Evolutionary conservation across 2,113 vertebrate species (phyloP).

Genomic region (Spilogale gracilis): DNA sequence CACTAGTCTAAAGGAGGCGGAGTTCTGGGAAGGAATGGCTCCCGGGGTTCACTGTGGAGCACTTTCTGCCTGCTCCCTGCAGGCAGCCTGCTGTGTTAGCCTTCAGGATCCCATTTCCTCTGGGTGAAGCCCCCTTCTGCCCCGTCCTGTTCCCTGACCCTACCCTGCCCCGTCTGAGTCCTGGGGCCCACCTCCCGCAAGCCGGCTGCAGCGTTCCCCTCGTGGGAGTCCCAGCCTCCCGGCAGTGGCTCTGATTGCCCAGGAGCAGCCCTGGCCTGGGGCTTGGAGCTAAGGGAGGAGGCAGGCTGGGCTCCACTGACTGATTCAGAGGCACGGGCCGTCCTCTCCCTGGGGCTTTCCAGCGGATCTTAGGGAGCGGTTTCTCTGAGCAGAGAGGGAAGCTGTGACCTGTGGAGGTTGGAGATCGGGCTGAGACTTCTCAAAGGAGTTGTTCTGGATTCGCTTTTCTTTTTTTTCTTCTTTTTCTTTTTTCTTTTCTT

Average conservation of each 20-base stretch:
- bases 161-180: neutral
- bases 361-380: neutral
- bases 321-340: neutral
- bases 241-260: neutral
- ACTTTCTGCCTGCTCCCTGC: neutral
- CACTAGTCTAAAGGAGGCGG: neutral
- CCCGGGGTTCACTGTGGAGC: neutral
- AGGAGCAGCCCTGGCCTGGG: neutral
- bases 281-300: neutral
- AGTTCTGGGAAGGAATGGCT: neutral
- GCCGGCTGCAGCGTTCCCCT: neutral
- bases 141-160: neutral
- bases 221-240: neutral
- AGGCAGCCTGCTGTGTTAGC: neutral
- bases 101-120: neutral
- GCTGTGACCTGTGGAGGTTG: neutral
- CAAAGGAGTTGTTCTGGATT: neutral
- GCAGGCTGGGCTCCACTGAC: too few relatives aligned
- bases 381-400: constrained; percentile 29
- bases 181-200: neutral
- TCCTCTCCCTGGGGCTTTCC: neutral
- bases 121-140: neutral
- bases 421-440: neutral
- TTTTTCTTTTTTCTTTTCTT: too few relatives aligned
- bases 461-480: too few relatives aligned